Base-by-base conservation (phyloP, 23 tunicate species). In the Trididemnum miniatum region DNA sequence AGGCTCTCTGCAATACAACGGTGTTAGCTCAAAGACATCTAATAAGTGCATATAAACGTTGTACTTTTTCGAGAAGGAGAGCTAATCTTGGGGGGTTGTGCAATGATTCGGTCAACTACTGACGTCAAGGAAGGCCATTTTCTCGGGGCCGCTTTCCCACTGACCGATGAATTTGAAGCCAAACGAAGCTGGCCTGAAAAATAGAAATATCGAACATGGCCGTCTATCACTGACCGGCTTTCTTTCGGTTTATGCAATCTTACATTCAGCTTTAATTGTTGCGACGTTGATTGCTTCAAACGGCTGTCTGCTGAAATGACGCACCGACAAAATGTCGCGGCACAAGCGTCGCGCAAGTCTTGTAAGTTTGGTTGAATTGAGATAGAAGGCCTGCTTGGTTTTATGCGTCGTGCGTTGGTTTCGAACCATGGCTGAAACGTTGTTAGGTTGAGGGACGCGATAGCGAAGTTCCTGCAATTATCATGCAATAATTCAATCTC, bases 261-360 rank as follows among this genome's bases (percentile, higher is more conserved):
- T 69, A 93, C 98, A 93, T 75, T 93, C 93, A 3, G 93, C 93
- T 65, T 93, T 93, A 51, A 93, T 93, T 15, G 84, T 82, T 33
- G 93, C 87, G 67, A 88, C 81, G 75, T 81, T 88, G 65, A 93
- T 93, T 34, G 89, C 75, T 33, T 81, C 85, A 35, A 93, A 93
- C 27, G 98, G 98, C 49, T 82, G 72, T 65, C 98, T 63, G 66
- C 90, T 85, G 83, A 67, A 88, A 34, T 86, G 89, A 29, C 89
- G 77, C 4, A 82, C 78, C 7, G 76, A 50, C 51, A 93, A 71
- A 30, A 87, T 83, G 49, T 93, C 98, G 79, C 51, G 39, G 49
- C 98, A 93, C 15, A 93, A 71, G 12, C 93, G 84, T 1, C 98
- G 85, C 24, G 93, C 93, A 18, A 88, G 76, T 3, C 93, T 64